Base-by-base conservation (phyloP, 2,797 vertebrate genomes). In the Sebastes trivittatus region DNA sequence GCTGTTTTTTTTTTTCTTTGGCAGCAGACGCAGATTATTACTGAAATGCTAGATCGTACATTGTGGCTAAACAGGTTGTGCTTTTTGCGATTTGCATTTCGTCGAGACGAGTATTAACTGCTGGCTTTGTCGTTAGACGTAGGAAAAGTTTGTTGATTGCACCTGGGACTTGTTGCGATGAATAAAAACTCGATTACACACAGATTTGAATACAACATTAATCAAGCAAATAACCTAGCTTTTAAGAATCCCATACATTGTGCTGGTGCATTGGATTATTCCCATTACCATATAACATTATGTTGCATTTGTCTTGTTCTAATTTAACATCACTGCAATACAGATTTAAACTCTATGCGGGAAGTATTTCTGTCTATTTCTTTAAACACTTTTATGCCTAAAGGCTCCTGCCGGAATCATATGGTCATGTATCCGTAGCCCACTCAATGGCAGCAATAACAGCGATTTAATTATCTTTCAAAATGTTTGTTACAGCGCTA, bases 201-300 rank as follows among this genome's bases (percentile, higher is more conserved):
- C 25, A 46, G 27, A 87, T 89, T 81, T 76, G 5, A 80, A 84
- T 80, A 54, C 83, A 20, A 20, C 46, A 20, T 81, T 81, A 87
- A 86, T 82, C 54, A 71, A 73, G 56, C 52, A 86, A 77, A 79
- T 68, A 75, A 69, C 61, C 30, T 27, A 8, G 63, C 63, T 84
- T 70, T 82, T 77, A 77, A 87, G 78, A 36, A 84, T 63, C 14
- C 6, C 9, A 14, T 76, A 23, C 25, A 25, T 68, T 56, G 6
- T 54, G 29, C 32, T 79, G 70, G 13, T 71, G 23, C 22, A 58
- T 9, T 66, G 34, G 52, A 80, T 76, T 55, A 29, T 69, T 84
- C 27, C 64, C 25, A 63, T 78, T 55, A 64, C 79, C 36, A 34
- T 65, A 30, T 64, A 8, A 11, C 49, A 46, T 77, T 80, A 67